Percentiles rank a stretch among this genome's conserved stretches.
Conservation (phyloP, 2,113 vertebrate genomes). For the Malurus alboscapulatus region DNA sequence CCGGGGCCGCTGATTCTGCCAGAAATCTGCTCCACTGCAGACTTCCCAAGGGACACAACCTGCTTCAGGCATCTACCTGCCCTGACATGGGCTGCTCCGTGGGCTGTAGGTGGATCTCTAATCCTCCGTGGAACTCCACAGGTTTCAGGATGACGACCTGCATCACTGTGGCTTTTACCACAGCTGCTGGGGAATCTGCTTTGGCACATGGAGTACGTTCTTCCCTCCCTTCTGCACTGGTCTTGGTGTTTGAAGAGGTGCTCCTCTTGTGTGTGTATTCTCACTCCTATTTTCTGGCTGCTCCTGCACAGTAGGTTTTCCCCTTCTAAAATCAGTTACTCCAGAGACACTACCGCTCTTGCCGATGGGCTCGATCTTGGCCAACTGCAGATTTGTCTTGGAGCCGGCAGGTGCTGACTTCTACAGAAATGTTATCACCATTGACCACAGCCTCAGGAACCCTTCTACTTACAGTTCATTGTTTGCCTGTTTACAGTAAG, state of each 20-base stretch:
- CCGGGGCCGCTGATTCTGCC: neutral
- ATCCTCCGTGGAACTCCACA: neutral
- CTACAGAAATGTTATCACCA: neutral
- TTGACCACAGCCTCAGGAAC: neutral
- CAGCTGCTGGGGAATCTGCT: neutral
- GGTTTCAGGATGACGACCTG: neutral
- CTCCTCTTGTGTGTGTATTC: neutral
- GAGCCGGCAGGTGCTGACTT: no score
- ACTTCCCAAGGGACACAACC: neutral
- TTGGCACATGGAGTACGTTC: neutral
- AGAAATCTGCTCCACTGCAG: neutral
- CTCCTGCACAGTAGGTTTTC: neutral
- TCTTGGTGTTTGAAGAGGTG: neutral
- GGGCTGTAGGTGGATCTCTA: neutral
- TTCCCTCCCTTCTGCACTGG: neutral
- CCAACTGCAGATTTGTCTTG: neutral
- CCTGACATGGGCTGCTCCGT: neutral
- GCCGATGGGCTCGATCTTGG: accelerated
- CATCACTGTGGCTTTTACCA: neutral
- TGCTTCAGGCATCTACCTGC: neutral
- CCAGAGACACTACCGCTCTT: no score
- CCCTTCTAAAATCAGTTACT: neutral
- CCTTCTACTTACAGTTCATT: neutral
- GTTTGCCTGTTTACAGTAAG: neutral
- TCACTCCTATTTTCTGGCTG: neutral